Evolutionary conservation across 2,888 invertebrate genomes (phyloP).

Genomic region (Tholera decimalis): DNA sequence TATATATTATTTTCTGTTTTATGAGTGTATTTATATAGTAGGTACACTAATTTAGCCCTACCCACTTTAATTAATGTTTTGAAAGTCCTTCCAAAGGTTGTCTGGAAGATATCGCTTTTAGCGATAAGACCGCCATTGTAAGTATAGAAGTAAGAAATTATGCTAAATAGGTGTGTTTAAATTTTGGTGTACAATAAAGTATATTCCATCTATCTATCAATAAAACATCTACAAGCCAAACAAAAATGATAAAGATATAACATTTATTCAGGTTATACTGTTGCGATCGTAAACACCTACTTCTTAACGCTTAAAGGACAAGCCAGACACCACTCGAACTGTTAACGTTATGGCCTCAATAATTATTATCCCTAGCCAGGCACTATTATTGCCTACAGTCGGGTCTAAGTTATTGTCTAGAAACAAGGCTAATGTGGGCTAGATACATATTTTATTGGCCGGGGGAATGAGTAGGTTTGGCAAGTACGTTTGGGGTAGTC

Average conservation of each 20-base stretch:
- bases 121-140: too few relatives aligned
- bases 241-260: background rate
- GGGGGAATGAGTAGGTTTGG: slow-evolving; percentile 10
- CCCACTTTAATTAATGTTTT: too few relatives aligned
- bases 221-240: background rate
- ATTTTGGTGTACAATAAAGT: too few relatives aligned
- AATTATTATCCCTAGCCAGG: slow-evolving; percentile 37
- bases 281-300: slow-evolving; percentile 1
- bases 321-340: slow-evolving; percentile 4
- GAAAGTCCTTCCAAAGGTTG: too few relatives aligned
- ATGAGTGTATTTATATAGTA: too few relatives aligned
- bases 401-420: slow-evolving; percentile 38
- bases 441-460: slow-evolving; percentile 50
- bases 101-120: too few relatives aligned
- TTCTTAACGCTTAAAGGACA: background rate
- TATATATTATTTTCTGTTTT: too few relatives aligned
- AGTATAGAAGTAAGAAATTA: too few relatives aligned
- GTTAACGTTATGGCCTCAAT: slow-evolving; percentile 40
- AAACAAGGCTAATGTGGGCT: slow-evolving; percentile 30
- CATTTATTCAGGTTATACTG: slow-evolving; percentile 3
- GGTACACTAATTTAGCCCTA: too few relatives aligned
- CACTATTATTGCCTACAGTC: slow-evolving; percentile 44
- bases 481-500: background rate
- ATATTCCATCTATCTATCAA: too few relatives aligned
- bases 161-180: too few relatives aligned